Percentiles rank a stretch among this genome's conserved stretches.
These are phyloP conservation scores for Phaedon cochleariae DNA, from an alignment of 2,888 invertebrate genomes.

Conservation along the genomic window DNA sequence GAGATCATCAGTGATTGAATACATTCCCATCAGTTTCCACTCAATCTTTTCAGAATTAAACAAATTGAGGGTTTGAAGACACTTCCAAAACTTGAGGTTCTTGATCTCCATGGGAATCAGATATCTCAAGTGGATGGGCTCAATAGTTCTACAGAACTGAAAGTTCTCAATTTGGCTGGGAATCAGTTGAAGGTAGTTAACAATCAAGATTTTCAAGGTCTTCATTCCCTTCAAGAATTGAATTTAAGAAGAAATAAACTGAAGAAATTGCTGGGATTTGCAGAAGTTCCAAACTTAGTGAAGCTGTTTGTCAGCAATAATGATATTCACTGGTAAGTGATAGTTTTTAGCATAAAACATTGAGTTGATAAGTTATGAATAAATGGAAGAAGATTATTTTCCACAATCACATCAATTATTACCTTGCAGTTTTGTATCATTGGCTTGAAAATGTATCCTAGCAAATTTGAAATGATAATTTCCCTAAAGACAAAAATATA, in stretches of 20 bases:
- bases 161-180: conserved; percentile 92
- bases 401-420: no score
- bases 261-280: conserved; percentile 81
- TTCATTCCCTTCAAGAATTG: conserved; percentile 82
- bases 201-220: conserved; percentile 78
- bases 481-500: no score
- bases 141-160: conserved; percentile 75
- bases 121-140: conserved; percentile 76
- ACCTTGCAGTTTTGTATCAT: no score
- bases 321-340: conserved; percentile 69
- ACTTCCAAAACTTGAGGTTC: conserved; percentile 81
- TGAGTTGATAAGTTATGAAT: no score
- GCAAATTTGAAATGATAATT: no score
- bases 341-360: neutral
- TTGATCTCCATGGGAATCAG: conserved; percentile 94
- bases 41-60: no score
- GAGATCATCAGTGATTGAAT: conserved; percentile 29
- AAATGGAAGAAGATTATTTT: no score
- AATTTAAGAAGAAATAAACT: conserved; percentile 89
- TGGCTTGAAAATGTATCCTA: no score
- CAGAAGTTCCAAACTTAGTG: conserved; percentile 77
- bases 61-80: conserved; percentile 79
- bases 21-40: no score
- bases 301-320: conserved; percentile 87
- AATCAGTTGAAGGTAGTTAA: conserved; percentile 86